Conservation (phyloP, 2,888 invertebrate genomes). For the Tolmerus cingulatus region DNA sequence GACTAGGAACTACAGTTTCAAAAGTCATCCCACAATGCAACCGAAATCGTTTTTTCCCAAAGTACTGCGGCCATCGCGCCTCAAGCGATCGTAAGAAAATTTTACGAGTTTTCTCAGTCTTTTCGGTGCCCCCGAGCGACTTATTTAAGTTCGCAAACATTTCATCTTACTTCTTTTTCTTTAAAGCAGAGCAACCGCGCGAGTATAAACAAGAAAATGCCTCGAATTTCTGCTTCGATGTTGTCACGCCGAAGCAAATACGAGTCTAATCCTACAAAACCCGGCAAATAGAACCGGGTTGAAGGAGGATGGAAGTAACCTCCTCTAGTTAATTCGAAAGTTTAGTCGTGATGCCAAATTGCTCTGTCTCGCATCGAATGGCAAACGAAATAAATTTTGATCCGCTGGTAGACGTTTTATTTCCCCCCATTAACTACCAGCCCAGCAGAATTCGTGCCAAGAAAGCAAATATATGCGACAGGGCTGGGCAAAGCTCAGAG, state of each 20-base stretch:
- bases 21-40: background rate
- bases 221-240: background rate
- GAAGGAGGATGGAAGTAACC: background rate
- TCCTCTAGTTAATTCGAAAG: slow-evolving; percentile 13
- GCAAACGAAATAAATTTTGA: slow-evolving; percentile 23
- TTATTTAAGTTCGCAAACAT: background rate
- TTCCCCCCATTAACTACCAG: slow-evolving; percentile 17
- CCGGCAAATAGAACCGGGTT: background rate
- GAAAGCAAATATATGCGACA: slow-evolving; percentile 12
- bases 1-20: background rate
- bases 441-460: slow-evolving; percentile 24
- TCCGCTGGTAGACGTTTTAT: slow-evolving; percentile 12
- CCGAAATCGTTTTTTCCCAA: background rate
- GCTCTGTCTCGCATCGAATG: background rate
- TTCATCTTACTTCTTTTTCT: background rate
- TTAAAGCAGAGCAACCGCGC: background rate
- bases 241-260: background rate
- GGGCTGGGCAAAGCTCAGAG: background rate
- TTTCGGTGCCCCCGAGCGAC: background rate
- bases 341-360: slow-evolving; percentile 28
- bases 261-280: background rate
- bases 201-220: background rate
- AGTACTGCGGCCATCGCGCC: background rate
- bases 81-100: background rate
- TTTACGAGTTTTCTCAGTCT: background rate